Evolutionary conservation across 2,113 vertebrate species (phyloP).

Genomic region (Ovis aries): ARS-UI_Ramb_v3.0 NC_056056.1:41058001-41058500

Average conservation of each 20-base stretch:
- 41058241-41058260: not conserved
- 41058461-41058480: not conserved
- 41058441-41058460: not conserved
- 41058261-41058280: not conserved
- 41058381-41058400: not conserved
- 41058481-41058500: not conserved
- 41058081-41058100: not conserved
- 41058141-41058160: not conserved
- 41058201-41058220: not conserved
- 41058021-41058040: not conserved
- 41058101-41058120: not conserved
- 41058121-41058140: not conserved
- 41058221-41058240: not conserved
- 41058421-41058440: not conserved
- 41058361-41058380: not conserved
- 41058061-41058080: not conserved
- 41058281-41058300: not conserved
- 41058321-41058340: not conserved
- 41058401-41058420: not conserved
- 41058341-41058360: not conserved
- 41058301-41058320: not conserved
- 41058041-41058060: not conserved
- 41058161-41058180: not conserved
- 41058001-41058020: not conserved
- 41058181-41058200: not conserved